Evolutionary conservation across 2,888 invertebrate species (phyloP), one percentile per base, ranked within the genome.

Genomic region (Apodemia hepburni): DNA sequence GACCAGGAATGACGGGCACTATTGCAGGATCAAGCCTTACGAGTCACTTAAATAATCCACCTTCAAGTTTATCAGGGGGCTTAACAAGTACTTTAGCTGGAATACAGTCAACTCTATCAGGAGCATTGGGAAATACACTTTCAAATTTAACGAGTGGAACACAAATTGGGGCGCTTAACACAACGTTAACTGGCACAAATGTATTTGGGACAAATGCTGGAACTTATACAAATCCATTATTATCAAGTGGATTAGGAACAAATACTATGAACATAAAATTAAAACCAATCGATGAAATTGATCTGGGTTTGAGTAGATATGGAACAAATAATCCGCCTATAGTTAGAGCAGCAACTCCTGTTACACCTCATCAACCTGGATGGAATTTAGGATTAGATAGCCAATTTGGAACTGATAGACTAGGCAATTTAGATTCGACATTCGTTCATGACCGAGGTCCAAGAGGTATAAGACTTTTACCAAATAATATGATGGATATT

Each of bases 221-320:
- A 57, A 94, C 94, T 3, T 95, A 95, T 73, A 93, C 95, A 65
- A 95, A 95, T 75, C 95, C 95, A 18, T 81, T 95, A 67, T 86
- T 92, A 70, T 84, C 93, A 70, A 78, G 93, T 80, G 86, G 93
- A 75, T 81, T 95, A 81, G 89, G 93, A 83, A 83, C 92, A 61
- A 91, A 90, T 87, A 84, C 82, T 38, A 93, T 94, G 92, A 93
- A 92, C 69, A 93, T 93, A 73, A 95, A 95, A 82, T 86, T 95
- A 82, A 95, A 95, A 82, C 94, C 95, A 67, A 87, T 95, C 79
- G 95, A 95, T 72, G 95, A 95, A 78, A 94, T 95, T 67, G 95
- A 95, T 73, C 89, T 95, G 68, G 94, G 94, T 68, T 76, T 93
- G 74, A 87, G 92, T 73, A 92, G 94, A 77, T 94, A 92, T 77